Percentiles rank a stretch among this genome's conserved stretches.
Evolutionary conservation across 2,888 invertebrate genomes (phyloP).

Genomic region (Trichogramma evanescens): DNA sequence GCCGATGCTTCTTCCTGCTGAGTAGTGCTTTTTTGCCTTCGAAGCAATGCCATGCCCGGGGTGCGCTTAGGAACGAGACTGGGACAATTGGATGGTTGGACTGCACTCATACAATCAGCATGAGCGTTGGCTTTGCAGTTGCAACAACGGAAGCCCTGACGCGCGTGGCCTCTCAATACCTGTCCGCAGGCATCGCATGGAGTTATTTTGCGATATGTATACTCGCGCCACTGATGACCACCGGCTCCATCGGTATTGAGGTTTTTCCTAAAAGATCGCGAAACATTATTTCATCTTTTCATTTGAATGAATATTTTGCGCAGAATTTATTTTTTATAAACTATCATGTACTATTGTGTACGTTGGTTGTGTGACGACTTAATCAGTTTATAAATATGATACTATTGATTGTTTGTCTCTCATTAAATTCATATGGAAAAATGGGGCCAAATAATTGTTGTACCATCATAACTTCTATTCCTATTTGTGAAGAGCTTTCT

Average conservation of each 20-base stretch:
- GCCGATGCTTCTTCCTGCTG: constrained; percentile 53
- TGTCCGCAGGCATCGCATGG: constrained; percentile 91
- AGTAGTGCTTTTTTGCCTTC: constrained; percentile 84
- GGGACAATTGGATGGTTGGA: constrained; percentile 75
- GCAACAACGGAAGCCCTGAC: constrained; percentile 83
- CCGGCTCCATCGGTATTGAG: constrained; percentile 54
- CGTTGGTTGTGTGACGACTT: no score
- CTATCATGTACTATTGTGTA: no score
- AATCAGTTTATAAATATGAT: no score
- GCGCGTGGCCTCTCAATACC: constrained; percentile 84
- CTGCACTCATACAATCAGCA: constrained; percentile 72
- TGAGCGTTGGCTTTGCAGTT: constrained; percentile 89
- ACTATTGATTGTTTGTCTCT: no score
- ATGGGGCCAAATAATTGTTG: no score
- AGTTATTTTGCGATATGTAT: constrained; percentile 92
- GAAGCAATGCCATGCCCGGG: constrained; percentile 54
- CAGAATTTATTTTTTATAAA: no score
- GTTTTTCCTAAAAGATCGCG: constrained; percentile 34
- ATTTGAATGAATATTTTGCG: no score
- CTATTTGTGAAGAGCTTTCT: no score
- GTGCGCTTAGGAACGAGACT: constrained; percentile 38
- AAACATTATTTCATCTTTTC: not conserved
- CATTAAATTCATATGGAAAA: no score
- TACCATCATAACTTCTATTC: no score
- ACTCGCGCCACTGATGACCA: constrained; percentile 84